Percentiles rank a stretch among this genome's conserved stretches.
Conservation (phyloP, 2,797 vertebrate genomes). For the Alca torda region DNA sequence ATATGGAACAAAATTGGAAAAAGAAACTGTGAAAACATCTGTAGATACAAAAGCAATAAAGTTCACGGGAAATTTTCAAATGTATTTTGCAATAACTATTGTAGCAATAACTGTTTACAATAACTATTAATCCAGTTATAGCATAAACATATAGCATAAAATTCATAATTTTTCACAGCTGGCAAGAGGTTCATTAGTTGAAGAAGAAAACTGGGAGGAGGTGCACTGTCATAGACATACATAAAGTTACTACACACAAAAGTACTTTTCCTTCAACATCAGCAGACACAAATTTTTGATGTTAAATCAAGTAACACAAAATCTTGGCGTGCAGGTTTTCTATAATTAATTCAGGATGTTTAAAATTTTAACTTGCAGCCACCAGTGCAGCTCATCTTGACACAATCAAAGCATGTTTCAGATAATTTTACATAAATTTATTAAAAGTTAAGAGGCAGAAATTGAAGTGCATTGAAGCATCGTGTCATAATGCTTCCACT, state of each 20-base stretch:
- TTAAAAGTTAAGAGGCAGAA: not conserved
- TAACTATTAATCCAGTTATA: not conserved
- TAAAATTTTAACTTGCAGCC: conserved; percentile 13
- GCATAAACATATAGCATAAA: not conserved
- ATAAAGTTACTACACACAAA: not conserved
- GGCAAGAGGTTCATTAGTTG: not conserved
- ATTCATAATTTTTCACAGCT: not conserved
- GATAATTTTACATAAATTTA: not conserved
- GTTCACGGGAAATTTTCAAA: not conserved
- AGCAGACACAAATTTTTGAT: not conserved
- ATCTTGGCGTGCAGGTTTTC: not conserved
- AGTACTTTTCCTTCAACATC: not conserved
- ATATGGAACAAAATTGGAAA: not conserved
- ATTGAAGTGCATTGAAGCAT: not conserved
- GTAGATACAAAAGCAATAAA: not conserved
- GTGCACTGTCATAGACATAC: not conserved
- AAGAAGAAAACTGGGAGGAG: not conserved
- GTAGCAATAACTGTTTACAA: not conserved
- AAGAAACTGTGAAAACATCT: not conserved
- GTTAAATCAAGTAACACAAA: not conserved
- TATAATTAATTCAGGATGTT: not conserved
- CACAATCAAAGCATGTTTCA: not conserved
- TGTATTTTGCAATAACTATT: not conserved
- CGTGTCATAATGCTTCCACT: not conserved
- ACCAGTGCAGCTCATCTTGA: not conserved